Evolutionary conservation across 2,113 vertebrate species (phyloP), one percentile per base, ranked within the genome.

Genomic region (Channa argus): DNA sequence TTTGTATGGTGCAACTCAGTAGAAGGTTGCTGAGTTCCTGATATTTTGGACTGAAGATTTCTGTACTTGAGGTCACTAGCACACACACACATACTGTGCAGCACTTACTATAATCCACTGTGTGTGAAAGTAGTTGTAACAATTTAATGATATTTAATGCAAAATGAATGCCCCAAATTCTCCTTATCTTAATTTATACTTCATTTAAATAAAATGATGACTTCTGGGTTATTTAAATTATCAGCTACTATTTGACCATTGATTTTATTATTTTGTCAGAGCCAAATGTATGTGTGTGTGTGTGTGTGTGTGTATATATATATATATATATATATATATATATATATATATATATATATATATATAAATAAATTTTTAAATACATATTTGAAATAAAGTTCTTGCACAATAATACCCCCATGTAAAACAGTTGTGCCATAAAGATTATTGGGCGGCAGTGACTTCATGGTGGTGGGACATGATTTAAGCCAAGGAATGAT

Each of bases 401-500:
- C 14, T 53, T 36, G 12, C 5, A 37, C 44, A 65, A 43, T 62
- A 41, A 73, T 64, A 49, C 13, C 5, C 11, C 56, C 9, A 36
- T 53, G 46, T 56, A 38, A 80, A 85, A 58, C 66, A 69, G 58
- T 62, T 85, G 73, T 56, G 51, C 55, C 62, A 54, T 37, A 53
- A 51, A 85, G 64, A 79, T 77, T 80, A 74, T 51, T 38, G 49
- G 59, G 49, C 15, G 13, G 12, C 77, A 46, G 34, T 79, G 70
- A 63, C 51, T 62, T 65, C 63, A 38, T 74, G 65, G 54, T n/a
- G 6, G 53, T 71, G 38, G 64, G 66, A 77, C 68, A 59, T 60
- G 60, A 68, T 77, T 79, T 87, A 84, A 80, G 54, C 71, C 63
- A 24, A 71, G 54, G 55, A 63, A 85, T 77, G 83, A 79, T 56